A percentile compares a stretch with the other conserved stretches of the same genome.
Evolutionary conservation across 1,140 invertebrate species (phyloP).

Genomic region (Diabrotica virgifera): DNA sequence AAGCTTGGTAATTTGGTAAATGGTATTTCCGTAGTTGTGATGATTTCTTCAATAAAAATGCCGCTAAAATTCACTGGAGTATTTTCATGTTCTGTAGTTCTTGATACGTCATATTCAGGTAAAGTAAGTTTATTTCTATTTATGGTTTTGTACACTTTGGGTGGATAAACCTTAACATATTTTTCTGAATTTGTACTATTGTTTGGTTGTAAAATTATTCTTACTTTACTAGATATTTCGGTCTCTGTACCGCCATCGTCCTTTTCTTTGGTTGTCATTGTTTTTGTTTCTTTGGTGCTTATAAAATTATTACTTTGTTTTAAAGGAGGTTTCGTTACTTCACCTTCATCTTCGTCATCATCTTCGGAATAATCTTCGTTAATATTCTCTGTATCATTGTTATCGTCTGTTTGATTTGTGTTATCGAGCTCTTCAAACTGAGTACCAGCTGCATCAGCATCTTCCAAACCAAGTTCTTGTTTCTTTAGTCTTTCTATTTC

Average conservation of each 20-base stretch:
- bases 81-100: constrained; percentile 10
- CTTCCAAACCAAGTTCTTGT: constrained; percentile 11
- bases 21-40: constrained; percentile 5
- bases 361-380: neutral
- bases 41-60: constrained; percentile 19
- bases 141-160: constrained; percentile 25
- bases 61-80: neutral
- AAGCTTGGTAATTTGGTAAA: neutral
- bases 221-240: constrained; percentile 39
- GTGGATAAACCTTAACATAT: constrained; percentile 38
- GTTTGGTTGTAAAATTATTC: constrained; percentile 33
- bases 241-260: constrained; percentile 35
- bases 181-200: constrained; percentile 32
- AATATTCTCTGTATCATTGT: too few relatives aligned
- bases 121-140: neutral
- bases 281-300: constrained; percentile 51
- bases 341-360: constrained; percentile 7
- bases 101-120: neutral
- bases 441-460: constrained; percentile 11
- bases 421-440: constrained; percentile 7
- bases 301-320: constrained; percentile 32
- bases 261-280: constrained; percentile 42
- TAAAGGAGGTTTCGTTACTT: constrained; percentile 8
- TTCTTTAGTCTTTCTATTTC: constrained; percentile 16
- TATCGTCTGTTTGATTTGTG: too few relatives aligned